Base-by-base conservation (phyloP, 23 tunicate genomes). In the Trididemnum clinides region DNA sequence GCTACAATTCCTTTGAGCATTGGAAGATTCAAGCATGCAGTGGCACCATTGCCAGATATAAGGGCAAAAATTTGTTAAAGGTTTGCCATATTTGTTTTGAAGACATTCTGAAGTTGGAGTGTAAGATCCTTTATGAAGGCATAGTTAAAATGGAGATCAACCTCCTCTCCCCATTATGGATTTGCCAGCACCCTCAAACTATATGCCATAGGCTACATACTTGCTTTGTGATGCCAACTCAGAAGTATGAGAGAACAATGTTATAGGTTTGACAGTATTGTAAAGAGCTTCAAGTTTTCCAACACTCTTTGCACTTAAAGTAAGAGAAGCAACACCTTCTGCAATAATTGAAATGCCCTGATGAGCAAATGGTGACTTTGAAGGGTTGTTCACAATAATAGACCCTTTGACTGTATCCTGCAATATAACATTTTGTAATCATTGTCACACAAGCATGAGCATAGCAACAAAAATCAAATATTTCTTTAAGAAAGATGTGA, bases 241-340 rank as follows among this genome's bases (percentile, higher is more conserved):
- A 50, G 80, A 26, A 33, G 87, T 72, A 51, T 84, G 19, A 32
- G 78, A 63, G 57, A 93, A 84, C 33, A 93, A 18, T 26, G 82
- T 51, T 25, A 93, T 49, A 25, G 92, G 93, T 80, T 93, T 93
- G 20, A 85, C 88, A 1, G 83, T 89, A 64, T 79, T 93, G 57
- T 88, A 88, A 79, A 93, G 76, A 2, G 98, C 84, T 57, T 93
- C 98, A 19, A 93, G 12, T 58, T 90, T 71, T 57, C 98, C 98
- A 78, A 84, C 98, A 84, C 69, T 93, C 70, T 93, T 93, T 4
- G 98, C 82, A 64, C 93, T 88, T 27, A 93, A 35, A 44, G 93
- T 83, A 0, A 93, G 63, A 1, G 90, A 39, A 3, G 64, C 98
- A 63, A 64, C 51, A 3, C 93, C 98, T 78, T 93, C 98, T 35